Evolutionary conservation across 2,113 vertebrate species (phyloP).

Genomic region (Notechis scutatus): DNA sequence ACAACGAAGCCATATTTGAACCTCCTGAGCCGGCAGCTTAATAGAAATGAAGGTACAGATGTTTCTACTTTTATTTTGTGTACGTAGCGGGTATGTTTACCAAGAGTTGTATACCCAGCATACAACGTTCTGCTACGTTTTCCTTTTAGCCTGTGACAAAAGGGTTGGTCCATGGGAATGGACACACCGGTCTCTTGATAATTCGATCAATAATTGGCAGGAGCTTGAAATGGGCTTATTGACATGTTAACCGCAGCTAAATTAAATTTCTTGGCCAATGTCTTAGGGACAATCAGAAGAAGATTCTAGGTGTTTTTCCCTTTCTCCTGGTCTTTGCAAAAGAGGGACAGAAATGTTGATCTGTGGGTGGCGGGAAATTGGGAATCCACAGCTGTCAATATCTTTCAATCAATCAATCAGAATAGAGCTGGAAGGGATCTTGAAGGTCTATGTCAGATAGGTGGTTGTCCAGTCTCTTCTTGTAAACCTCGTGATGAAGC

Average conservation of each 20-base stretch:
- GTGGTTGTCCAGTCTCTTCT: no score
- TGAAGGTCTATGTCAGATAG: no score
- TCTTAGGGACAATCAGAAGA: background rate
- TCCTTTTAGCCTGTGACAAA: background rate
- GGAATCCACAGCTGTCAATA: background rate
- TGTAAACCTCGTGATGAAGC: no score
- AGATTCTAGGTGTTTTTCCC: background rate
- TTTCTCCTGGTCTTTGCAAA: background rate
- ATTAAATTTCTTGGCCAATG: background rate
- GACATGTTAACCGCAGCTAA: background rate
- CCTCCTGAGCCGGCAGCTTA: accelerated
- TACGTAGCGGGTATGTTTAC: background rate
- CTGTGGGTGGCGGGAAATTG: background rate
- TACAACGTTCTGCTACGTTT: background rate
- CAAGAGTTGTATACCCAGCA: background rate
- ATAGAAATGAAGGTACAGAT: accelerated
- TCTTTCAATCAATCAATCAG: background rate
- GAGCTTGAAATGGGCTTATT: background rate
- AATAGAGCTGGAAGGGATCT: no score
- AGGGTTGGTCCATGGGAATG: background rate
- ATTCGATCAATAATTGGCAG: background rate
- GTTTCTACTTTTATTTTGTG: background rate
- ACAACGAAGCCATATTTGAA: slow-evolving; percentile 13
- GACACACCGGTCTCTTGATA: background rate
- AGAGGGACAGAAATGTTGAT: background rate